These are phyloP conservation scores for Leucophenga varia DNA, from an alignment of 1,140 invertebrate genomes.

Conservation along the genomic window DNA sequence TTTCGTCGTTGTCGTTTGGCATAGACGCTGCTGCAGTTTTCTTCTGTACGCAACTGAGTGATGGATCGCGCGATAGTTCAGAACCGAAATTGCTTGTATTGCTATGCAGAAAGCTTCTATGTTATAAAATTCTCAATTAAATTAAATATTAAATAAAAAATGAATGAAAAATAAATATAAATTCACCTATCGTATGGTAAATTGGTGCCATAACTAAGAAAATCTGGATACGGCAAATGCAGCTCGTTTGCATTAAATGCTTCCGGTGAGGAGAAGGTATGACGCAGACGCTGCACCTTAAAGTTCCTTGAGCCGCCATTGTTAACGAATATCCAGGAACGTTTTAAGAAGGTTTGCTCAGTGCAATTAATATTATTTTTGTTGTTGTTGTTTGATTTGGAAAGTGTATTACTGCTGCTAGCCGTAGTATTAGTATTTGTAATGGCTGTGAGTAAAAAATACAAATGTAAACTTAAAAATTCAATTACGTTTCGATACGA, in stretches of 20 bases:
- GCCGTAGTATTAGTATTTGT: not conserved
- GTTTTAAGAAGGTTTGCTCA: constrained; percentile 49
- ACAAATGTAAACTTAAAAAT: no score
- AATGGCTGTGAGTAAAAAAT: no score
- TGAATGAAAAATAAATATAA: not conserved
- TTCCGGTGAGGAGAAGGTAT: constrained; percentile 50
- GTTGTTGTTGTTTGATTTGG: not conserved
- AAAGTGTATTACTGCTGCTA: not conserved
- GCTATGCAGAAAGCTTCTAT: constrained; percentile 21
- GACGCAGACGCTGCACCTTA: constrained; percentile 41
- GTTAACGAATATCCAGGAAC: constrained; percentile 42
- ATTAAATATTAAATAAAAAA: no score
- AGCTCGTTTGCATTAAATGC: constrained; percentile 34
- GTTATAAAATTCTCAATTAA: not conserved
- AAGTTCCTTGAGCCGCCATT: constrained; percentile 18
- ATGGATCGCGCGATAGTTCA: constrained; percentile 43
- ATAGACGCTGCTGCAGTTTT: no score
- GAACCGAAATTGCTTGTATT: constrained; percentile 48
- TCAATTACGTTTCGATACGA: not conserved
- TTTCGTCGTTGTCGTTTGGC: no score
- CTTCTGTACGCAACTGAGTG: constrained; percentile 14
- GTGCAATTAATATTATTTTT: constrained; percentile 31
- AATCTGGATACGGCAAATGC: constrained; percentile 38
- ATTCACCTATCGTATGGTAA: constrained; percentile 35
- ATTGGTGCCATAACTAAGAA: constrained; percentile 46